A percentile compares a stretch with the other conserved stretches of the same genome.
phyloP scores from a whole-genome alignment of 1,140 invertebrate genomes.

The Cepaea nemoralis region DNA sequence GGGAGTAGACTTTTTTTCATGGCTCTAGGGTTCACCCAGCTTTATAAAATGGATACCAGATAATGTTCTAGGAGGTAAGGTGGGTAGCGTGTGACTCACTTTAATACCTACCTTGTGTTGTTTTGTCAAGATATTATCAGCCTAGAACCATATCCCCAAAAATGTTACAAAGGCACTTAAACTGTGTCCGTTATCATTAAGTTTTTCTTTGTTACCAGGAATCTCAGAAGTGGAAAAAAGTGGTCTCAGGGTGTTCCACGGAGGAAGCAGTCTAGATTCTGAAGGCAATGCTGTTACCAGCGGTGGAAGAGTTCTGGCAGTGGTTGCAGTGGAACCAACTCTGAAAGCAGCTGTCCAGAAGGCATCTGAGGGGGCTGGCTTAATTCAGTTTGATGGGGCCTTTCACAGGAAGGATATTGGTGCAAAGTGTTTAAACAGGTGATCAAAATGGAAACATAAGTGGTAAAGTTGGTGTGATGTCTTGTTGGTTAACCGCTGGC shows the following conservation, averaged over 20 bases:
- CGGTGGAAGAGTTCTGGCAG: constrained; percentile 91
- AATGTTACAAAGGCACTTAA: no score
- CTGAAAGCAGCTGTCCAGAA: constrained; percentile 78
- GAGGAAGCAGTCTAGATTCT: constrained; percentile 72
- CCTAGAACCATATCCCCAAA: no score
- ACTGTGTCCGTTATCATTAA: no score
- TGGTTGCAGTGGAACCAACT: constrained; percentile 79
- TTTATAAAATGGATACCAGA: no score
- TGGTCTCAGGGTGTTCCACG: constrained; percentile 74
- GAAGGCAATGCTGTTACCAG: constrained; percentile 80
- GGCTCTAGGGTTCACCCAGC: no score
- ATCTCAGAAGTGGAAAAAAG: constrained; percentile 70
- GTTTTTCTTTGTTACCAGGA: constrained; percentile 67
- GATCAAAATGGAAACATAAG: not conserved
- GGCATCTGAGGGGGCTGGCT: constrained; percentile 76
- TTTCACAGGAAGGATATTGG: constrained; percentile 93
- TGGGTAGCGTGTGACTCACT: no score
- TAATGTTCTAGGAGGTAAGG: no score
- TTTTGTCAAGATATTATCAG: no score
- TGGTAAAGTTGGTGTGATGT: no score
- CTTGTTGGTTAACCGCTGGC: no score
- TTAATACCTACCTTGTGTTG: no score
- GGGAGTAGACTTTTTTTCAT: no score
- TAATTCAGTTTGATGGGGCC: constrained; percentile 86
- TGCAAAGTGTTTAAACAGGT: constrained; percentile 81